phyloP scores from a whole-genome alignment of 2,888 invertebrate genomes.

The Limnephilus rhombicus region DNA sequence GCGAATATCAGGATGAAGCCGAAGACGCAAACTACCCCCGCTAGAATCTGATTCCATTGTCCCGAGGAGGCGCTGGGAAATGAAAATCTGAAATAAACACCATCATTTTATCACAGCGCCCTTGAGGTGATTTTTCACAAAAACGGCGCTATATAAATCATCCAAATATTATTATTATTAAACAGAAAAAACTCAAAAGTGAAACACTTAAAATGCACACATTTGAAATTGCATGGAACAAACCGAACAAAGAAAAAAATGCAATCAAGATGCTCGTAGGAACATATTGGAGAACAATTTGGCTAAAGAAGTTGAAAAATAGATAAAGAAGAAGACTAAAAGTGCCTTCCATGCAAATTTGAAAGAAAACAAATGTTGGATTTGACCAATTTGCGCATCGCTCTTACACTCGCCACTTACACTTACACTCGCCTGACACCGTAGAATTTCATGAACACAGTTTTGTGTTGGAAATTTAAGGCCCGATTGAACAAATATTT shows the following conservation, averaged over 20 bases:
- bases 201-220: background rate
- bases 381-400: too few species aligned
- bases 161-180: too few species aligned
- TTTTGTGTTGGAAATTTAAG: too few species aligned
- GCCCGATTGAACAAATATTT: too few species aligned
- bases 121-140: too few species aligned
- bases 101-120: too few species aligned
- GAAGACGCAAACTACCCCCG: constrained; percentile 59
- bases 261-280: background rate
- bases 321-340: background rate
- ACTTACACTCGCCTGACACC: too few species aligned
- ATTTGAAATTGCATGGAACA: background rate
- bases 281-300: background rate
- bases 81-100: constrained; percentile 37
- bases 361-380: too few species aligned
- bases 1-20: constrained; percentile 61
- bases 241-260: background rate
- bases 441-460: too few species aligned
- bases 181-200: background rate
- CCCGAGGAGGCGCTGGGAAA: constrained; percentile 42
- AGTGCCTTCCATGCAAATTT: too few species aligned
- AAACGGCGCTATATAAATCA: too few species aligned
- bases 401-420: too few species aligned
- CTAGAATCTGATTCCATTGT: constrained; percentile 63
- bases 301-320: background rate